Conservation (phyloP, 2,888 invertebrate species). For the Morinoia aosen region DNA sequence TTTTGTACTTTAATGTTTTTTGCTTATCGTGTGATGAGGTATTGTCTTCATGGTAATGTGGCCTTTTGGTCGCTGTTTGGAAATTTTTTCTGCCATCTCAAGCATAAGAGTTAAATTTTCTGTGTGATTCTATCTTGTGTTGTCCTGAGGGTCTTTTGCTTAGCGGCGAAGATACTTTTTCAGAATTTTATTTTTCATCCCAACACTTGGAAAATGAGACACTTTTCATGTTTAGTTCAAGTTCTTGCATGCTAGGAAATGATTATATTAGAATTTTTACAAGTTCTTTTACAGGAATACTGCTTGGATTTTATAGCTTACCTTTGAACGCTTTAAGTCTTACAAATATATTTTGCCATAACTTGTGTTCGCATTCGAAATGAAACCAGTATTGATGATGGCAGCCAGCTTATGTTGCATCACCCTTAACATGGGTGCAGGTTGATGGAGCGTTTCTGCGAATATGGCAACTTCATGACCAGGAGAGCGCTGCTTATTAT, state of each 20-base stretch:
- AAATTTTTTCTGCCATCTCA: not conserved
- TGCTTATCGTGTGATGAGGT: not conserved
- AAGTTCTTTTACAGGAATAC: not conserved
- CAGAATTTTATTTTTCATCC: not conserved
- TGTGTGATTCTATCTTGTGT: not conserved
- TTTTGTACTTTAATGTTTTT: not conserved
- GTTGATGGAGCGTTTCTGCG: not conserved
- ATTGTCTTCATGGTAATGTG: not conserved
- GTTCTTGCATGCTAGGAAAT: not conserved
- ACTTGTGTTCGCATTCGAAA: not conserved
- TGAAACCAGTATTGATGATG: not conserved
- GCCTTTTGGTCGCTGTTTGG: not conserved
- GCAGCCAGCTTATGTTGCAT: not conserved
- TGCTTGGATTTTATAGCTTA: not conserved
- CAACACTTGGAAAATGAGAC: not conserved
- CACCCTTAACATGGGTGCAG: not conserved
- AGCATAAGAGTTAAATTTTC: not conserved
- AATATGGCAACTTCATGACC: not conserved
- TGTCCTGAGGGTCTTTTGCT: not conserved
- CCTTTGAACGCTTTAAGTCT: not conserved
- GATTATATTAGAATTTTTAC: not conserved
- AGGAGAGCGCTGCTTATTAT: not conserved
- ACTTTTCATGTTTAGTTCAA: not conserved
- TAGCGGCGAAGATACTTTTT: not conserved
- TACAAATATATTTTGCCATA: not conserved